phyloP scores from a whole-genome alignment of 2,797 vertebrate species.

The Iguana delicatissima region DNA sequence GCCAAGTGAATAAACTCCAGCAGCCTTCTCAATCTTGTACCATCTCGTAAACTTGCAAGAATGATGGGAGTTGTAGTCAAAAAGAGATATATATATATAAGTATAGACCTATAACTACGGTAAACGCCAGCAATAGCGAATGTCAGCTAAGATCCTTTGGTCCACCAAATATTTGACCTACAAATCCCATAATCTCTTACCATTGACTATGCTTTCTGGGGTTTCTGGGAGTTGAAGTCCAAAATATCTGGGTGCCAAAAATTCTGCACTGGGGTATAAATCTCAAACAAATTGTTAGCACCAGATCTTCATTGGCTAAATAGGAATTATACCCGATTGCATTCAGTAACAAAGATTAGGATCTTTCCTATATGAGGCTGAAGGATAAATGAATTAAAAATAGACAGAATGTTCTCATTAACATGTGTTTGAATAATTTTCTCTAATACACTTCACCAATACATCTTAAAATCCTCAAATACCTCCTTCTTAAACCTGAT shows the following conservation, averaged over 20 bases:
- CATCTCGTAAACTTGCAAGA: not conserved
- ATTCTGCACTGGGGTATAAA: not conserved
- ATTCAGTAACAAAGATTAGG: not conserved
- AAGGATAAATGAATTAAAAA: not conserved
- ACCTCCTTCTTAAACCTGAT: not conserved
- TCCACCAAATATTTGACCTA: not conserved
- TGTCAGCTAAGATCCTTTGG: not conserved
- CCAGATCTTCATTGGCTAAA: not conserved
- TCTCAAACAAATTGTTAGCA: not conserved
- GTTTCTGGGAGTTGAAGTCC: too few species aligned
- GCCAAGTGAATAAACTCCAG: not conserved
- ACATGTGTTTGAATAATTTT: not conserved
- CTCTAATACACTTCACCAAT: not conserved
- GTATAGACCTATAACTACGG: too few species aligned
- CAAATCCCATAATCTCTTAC: not conserved
- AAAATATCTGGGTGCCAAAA: not conserved
- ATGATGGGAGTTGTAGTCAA: not conserved
- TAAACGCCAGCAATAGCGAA: too few species aligned
- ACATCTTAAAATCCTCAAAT: constrained; percentile 9
- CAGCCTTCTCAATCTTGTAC: not conserved
- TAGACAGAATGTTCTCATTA: not conserved
- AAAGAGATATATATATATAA: not conserved
- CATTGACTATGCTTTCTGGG: not conserved
- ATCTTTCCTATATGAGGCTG: not conserved
- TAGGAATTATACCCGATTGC: not conserved